A percentile compares a stretch with the other conserved stretches of the same genome.
Evolutionary conservation across 2,797 vertebrate species (phyloP).

Genomic region (Anguilla anguilla): DNA sequence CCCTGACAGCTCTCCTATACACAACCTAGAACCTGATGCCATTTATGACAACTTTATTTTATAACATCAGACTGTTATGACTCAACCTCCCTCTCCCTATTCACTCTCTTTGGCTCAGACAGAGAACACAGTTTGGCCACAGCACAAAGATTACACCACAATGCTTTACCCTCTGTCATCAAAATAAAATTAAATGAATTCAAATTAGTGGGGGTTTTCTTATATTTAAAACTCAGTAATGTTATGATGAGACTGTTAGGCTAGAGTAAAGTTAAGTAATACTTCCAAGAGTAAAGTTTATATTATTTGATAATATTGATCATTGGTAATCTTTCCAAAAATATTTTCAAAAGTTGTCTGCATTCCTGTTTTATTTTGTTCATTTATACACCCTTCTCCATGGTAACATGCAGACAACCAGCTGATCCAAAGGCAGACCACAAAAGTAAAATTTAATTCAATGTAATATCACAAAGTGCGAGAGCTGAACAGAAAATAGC

Average conservation of each 20-base stretch:
- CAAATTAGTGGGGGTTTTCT: neutral
- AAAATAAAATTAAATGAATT: neutral
- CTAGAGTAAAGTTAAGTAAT: neutral
- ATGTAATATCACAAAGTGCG: neutral
- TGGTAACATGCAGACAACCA: neutral
- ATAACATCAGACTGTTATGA: neutral
- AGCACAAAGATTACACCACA: neutral
- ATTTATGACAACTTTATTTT: slow-evolving; percentile 16
- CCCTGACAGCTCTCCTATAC: slow-evolving; percentile 14
- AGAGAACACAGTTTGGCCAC: neutral
- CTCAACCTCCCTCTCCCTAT: slow-evolving; percentile 57
- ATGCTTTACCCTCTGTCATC: neutral
- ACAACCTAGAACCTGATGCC: slow-evolving; percentile 43
- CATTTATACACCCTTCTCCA: neutral
- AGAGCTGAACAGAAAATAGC: neutral
- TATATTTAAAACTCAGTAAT: neutral
- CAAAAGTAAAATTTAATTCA: neutral
- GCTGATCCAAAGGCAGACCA: neutral
- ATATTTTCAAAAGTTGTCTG: neutral
- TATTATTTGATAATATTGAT: no score
- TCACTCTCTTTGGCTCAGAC: slow-evolving; percentile 49
- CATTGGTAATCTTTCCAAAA: no score
- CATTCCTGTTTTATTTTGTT: neutral
- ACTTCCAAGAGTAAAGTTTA: no score
- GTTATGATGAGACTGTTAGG: neutral